Base-by-base conservation (phyloP, 1,140 invertebrate genomes). In the Sinella curviseta region DNA sequence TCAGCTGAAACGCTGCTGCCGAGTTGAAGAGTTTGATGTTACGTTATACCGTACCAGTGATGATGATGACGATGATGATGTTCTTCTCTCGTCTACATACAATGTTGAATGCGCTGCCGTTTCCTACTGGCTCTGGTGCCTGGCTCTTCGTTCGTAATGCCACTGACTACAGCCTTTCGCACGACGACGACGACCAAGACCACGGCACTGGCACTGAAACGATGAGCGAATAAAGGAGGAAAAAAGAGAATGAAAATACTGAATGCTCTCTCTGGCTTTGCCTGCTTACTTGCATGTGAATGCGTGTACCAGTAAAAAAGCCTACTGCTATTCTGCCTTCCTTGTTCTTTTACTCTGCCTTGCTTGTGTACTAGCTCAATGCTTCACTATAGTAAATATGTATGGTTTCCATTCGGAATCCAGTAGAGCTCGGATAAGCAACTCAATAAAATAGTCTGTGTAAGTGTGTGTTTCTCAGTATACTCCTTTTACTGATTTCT, bases 391-490 rank as follows among this genome's bases (percentile, higher is more conserved):
- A 70, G 65, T 70, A 70, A 70, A 70, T 65, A 70, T 33, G 65
- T 70, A 70, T 30, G 65, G 65, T 70, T 70, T 70, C 65, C 65
- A 70, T 70, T 70, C 65, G 65, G 65, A 70, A 70, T 70, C 65
- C 65, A 70, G 65, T 14, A 70, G 31, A 70, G 65, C 65, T 70
- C 65, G 65, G 65, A 31, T 70, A 70, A 70, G 65, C 65, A 70
- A 70, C 65, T 70, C 65, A 31, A 33, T 70, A 70, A 31, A 70
- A 31, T 8, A 70, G 57, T n/a, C 57, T 65, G 57, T 48, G 39
- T 48, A 2, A 70, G 57, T n/a, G 8, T 65, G 57, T 48, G 39
- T 48, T 48, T 48, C 20, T 48, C 8, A 48, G 39, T 48, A 48
- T 48, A 48, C 39, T 48, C 39, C 20, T 65, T 65, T 65, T 65